Evolutionary conservation across 2,888 invertebrate genomes (phyloP), one percentile per base, ranked within the genome.

Genomic region (Drosophila anomalipes): DNA sequence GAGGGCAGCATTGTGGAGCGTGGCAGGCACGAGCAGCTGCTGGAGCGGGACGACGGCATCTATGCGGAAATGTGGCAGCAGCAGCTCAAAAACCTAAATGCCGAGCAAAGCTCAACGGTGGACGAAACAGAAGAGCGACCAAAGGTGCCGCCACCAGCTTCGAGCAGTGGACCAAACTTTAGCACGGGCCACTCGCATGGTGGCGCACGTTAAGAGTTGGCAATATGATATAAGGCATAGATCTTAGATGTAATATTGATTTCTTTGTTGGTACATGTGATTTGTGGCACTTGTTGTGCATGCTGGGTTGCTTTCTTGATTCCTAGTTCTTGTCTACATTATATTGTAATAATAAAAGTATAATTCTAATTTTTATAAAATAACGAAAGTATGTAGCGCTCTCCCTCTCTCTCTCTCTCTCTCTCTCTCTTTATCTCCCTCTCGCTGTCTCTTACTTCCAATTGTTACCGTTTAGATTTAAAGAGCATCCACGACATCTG

Each of bases 11-110:
- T 99, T 79, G 95, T 97, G 4, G 99, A 99, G 93, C 95, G 97
- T 75, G 99, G 99, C 93, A 96, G 95, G 94, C 97, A 94, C 91
- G 91, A 94, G 0, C 94, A 96, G 2, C 95, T 99, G 0, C 91
- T 98, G n/a, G 95, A 95, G 37, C 79, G 94, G 94, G 1, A 91
- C 93, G 95, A 95, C 74, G 98, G 98, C 5, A 93, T 97, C 59
- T 99, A 99, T 94, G 95, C 97, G 0, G 95, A 95, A 33, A 99
- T 99, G 99, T 99, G 99, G 99, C 95, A 96, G 82, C 97, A 98
- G 81, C 99, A 99, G 90, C 93, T 97, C 1, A 92, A 93, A 75
- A 93, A 93, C 70, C 67, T 91, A 26, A 93, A 94, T 44, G 82
- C 87, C 4, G 89, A 90, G 22, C 82, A 86, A 22, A 82, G 66